Evolutionary conservation across 2,113 vertebrate species (phyloP).

Genomic region (Coryphaenoides rupestris): DNA sequence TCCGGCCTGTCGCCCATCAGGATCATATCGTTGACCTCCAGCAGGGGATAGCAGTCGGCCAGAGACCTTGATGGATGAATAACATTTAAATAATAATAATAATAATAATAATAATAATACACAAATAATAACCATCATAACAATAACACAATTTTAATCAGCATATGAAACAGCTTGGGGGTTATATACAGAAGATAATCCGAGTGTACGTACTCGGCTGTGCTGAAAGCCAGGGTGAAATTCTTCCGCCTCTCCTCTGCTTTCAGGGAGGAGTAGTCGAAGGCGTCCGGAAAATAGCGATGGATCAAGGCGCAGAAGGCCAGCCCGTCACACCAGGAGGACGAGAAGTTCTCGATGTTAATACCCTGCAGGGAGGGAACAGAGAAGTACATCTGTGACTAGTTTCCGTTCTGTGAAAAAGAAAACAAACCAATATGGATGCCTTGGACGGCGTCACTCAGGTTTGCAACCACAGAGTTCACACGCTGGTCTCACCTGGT

Average conservation of each 20-base stretch:
- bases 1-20: constrained; percentile 69
- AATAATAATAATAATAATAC: too few species aligned
- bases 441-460: background rate
- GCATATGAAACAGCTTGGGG: too few species aligned
- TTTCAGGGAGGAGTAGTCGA: constrained; percentile 69
- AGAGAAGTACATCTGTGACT: background rate
- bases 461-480: background rate
- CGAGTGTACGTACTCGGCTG: constrained; percentile 68
- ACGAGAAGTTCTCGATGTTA: constrained; percentile 77
- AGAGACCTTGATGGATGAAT: constrained; percentile 48
- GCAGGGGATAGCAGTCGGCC: constrained; percentile 73
- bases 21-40: constrained; percentile 73
- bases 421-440: background rate
- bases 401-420: background rate
- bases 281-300: constrained; percentile 74
- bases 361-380: constrained; percentile 55
- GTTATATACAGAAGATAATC: too few species aligned
- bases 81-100: background rate
- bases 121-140: too few species aligned
- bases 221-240: constrained; percentile 73
- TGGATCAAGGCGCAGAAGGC: constrained; percentile 78
- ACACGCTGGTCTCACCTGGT: constrained; percentile 55
- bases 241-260: constrained; percentile 69
- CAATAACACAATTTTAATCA: too few species aligned
- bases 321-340: constrained; percentile 73